Percentiles rank a stretch among this genome's conserved stretches.
phyloP scores from a whole-genome alignment of 2,113 vertebrate genomes.

The Desmodus rotundus region DNA sequence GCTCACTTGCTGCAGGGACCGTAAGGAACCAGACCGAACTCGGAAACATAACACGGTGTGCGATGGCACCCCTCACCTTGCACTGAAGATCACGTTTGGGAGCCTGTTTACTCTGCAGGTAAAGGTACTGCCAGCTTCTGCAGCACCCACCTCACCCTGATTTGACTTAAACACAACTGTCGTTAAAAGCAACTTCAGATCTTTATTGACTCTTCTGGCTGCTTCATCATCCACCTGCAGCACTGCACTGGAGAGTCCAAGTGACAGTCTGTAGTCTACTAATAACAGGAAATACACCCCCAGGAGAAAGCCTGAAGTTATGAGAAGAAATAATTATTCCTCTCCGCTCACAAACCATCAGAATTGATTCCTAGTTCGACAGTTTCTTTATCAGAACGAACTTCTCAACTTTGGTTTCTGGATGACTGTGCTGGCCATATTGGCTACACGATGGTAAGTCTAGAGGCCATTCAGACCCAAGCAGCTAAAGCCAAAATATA shows the following conservation, averaged over 20 bases:
- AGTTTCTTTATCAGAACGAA: neutral
- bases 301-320: constrained; percentile 76
- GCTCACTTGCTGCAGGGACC: neutral
- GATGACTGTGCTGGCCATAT: neutral
- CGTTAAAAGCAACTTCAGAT: constrained; percentile 78
- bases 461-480: neutral
- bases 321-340: constrained; percentile 62
- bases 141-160: constrained; percentile 72
- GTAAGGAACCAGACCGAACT: neutral
- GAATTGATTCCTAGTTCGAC: neutral
- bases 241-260: constrained; percentile 75
- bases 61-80: neutral
- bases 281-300: constrained; percentile 79
- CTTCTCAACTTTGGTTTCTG: neutral
- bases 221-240: constrained; percentile 77
- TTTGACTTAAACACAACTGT: constrained; percentile 75
- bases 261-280: constrained; percentile 78
- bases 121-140: constrained; percentile 74
- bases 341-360: neutral
- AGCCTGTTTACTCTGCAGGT: constrained; percentile 62
- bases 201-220: constrained; percentile 73
- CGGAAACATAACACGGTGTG: neutral
- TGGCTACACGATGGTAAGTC: neutral
- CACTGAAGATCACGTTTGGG: neutral
- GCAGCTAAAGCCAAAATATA: neutral